Evolutionary conservation across 1,140 invertebrate species (phyloP).

Genomic region (Drosophila auraria): DNA sequence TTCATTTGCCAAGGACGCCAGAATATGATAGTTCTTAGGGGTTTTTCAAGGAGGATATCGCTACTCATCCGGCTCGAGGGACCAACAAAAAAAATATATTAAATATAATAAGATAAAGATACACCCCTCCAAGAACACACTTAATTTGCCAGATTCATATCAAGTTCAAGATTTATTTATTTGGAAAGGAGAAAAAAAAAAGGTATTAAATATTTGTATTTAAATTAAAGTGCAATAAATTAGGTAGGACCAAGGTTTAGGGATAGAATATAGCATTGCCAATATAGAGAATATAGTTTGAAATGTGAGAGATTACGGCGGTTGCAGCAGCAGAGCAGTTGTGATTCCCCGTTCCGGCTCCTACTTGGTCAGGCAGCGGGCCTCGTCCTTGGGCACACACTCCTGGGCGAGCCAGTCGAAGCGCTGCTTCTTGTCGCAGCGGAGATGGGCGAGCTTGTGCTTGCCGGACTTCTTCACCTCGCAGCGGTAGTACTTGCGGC

Average conservation of each 20-base stretch:
- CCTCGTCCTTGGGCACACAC: conserved; percentile 58
- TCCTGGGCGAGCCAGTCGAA: conserved; percentile 55
- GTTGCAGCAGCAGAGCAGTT: conserved; percentile 25
- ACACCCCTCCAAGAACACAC: background rate
- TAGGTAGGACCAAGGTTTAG: conserved; percentile 39
- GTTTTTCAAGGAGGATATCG: too few relatives aligned
- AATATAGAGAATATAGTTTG: conserved; percentile 57
- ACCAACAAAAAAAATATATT: too few relatives aligned
- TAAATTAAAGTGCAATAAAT: conserved; percentile 61
- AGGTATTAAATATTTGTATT: conserved; percentile 12
- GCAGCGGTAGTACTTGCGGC: conserved; percentile 75
- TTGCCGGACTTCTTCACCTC: conserved; percentile 68
- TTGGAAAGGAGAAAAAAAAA: conserved; percentile 2
- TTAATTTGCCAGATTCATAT: conserved; percentile 24
- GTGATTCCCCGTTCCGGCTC: background rate
- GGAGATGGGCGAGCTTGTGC: conserved; percentile 60
- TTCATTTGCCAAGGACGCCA: too few relatives aligned
- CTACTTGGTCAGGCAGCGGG: conserved; percentile 59
- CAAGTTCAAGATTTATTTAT: conserved; percentile 27
- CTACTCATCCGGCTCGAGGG: too few relatives aligned
- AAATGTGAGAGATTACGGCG: conserved; percentile 42
- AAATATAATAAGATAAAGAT: too few relatives aligned
- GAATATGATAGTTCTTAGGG: too few relatives aligned
- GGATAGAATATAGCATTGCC: conserved; percentile 59
- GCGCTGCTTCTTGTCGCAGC: conserved; percentile 64